Percentiles rank a stretch among this genome's conserved stretches.
These are phyloP conservation scores for Cotesia glomerata DNA, from an alignment of 1,140 invertebrate species.

Conservation along the genomic window DNA sequence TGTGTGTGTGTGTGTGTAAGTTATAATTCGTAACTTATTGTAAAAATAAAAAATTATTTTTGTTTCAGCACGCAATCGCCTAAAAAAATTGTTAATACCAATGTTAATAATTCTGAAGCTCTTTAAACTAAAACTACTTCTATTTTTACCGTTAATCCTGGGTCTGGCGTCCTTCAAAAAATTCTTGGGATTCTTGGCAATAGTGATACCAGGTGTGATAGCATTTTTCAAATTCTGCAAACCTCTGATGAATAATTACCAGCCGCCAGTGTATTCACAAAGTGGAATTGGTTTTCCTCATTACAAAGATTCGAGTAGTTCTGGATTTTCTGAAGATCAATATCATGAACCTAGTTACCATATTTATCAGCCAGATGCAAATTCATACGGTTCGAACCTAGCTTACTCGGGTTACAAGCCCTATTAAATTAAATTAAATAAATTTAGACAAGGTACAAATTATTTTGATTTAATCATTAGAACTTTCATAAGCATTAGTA, in stretches of 20 bases:
- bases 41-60: not conserved
- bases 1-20: too few species aligned
- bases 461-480: not conserved
- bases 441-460: not conserved
- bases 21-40: too few species aligned
- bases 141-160: slow-evolving; percentile 81
- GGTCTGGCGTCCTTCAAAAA: slow-evolving; percentile 85
- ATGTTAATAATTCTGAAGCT: slow-evolving; percentile 80
- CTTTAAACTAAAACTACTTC: slow-evolving; percentile 81
- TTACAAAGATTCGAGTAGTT: slow-evolving; percentile 57
- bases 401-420: slow-evolving; percentile 51
- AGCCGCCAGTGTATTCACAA: slow-evolving; percentile 63
- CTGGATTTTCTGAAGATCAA: slow-evolving; percentile 27
- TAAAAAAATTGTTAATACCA: slow-evolving; percentile 83
- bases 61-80: slow-evolving; percentile 73
- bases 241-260: slow-evolving; percentile 59
- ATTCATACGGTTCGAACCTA: slow-evolving; percentile 71
- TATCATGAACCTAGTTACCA: slow-evolving; percentile 39
- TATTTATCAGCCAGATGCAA: slow-evolving; percentile 59
- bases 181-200: slow-evolving; percentile 76
- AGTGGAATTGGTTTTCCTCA: slow-evolving; percentile 62
- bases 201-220: slow-evolving; percentile 77
- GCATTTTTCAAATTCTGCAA: slow-evolving; percentile 82
- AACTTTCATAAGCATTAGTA: slow-evolving; percentile 60
- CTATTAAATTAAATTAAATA: not conserved